phyloP scores from a whole-genome alignment of 2,113 vertebrate species.

The Puma concolor region DNA sequence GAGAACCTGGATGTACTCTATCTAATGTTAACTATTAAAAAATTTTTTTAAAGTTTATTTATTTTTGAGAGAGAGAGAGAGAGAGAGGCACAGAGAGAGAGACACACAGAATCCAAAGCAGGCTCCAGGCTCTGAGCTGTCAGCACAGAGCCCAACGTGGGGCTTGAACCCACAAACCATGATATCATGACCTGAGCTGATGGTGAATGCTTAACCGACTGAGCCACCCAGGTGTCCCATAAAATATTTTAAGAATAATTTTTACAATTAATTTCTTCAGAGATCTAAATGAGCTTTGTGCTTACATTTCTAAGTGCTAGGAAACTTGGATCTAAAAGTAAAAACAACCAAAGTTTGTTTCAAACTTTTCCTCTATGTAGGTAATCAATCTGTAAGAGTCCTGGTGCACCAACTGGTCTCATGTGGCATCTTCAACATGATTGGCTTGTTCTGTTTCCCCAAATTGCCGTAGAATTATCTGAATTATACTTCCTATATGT shows the following conservation, averaged over 20 bases:
- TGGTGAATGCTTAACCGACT: no score
- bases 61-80: no score
- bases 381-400: not conserved
- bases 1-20: not conserved
- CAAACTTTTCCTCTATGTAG: not conserved
- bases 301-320: not conserved
- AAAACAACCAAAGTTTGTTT: not conserved
- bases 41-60: no score
- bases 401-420: rapidly evolving
- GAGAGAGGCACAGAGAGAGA: no score
- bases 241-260: not conserved
- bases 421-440: not conserved
- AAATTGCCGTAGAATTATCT: not conserved
- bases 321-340: not conserved
- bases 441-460: not conserved
- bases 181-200: no score
- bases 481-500: not conserved
- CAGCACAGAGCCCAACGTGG: no score
- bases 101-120: no score
- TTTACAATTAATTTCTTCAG: not conserved
- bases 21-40: not conserved
- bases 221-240: not conserved
- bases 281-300: not conserved
- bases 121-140: no score
- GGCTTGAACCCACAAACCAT: no score